Evolutionary conservation across 2,888 invertebrate genomes (phyloP).

Genomic region (Tetragonula carbonaria): DNA sequence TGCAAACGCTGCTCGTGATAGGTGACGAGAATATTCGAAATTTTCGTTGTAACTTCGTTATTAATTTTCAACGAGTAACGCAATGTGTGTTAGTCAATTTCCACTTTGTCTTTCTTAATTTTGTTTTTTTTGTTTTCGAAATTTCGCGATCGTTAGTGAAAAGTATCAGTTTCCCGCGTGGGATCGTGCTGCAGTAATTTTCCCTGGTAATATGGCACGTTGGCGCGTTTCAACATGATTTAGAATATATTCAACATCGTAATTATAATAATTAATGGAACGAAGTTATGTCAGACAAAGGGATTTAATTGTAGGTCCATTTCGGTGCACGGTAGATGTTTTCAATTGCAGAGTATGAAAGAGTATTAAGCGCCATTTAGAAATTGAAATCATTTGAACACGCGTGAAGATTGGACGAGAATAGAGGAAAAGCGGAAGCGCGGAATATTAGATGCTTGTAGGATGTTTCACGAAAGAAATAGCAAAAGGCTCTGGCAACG

Average conservation of each 20-base stretch:
- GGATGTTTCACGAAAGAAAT: conserved; percentile 35
- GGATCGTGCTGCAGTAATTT: neutral
- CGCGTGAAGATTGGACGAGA: neutral
- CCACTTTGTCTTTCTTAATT: too few species aligned
- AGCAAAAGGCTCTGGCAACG: conserved; percentile 6
- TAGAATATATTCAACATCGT: neutral
- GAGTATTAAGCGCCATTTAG: conserved; percentile 4
- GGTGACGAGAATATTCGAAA: too few species aligned
- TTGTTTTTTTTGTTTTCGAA: too few species aligned
- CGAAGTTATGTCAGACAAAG: neutral
- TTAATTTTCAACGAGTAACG: too few species aligned
- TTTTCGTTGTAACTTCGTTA: too few species aligned
- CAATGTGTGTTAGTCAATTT: too few species aligned
- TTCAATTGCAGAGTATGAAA: neutral
- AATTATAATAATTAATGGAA: neutral
- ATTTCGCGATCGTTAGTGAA: too few species aligned
- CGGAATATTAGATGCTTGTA: conserved; percentile 35
- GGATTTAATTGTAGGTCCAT: too few species aligned
- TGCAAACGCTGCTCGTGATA: too few species aligned
- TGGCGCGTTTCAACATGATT: too few species aligned
- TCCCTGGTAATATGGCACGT: too few species aligned
- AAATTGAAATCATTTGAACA: conserved; percentile 12
- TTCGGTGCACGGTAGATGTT: neutral
- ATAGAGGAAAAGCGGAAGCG: neutral
- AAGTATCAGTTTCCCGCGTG: too few species aligned